A percentile compares a stretch with the other conserved stretches of the same genome.
Evolutionary conservation across 2,888 invertebrate genomes (phyloP).

Genomic region (Tetheella fluctuosa): DNA sequence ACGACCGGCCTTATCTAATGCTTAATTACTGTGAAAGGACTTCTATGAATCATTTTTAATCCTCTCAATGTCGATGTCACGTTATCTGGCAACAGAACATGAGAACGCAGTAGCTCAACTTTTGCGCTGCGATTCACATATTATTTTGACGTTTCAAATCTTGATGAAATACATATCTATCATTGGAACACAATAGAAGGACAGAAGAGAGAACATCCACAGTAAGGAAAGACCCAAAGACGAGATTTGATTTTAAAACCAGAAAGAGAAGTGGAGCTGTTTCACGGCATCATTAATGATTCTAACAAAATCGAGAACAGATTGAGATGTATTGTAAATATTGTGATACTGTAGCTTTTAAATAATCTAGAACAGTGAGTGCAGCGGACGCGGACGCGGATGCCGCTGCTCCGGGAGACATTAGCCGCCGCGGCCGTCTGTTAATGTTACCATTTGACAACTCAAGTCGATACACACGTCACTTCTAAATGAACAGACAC

Average conservation of each 20-base stretch:
- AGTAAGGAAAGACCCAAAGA: too few species aligned
- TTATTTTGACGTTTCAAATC: background rate
- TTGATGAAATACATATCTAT: too few species aligned
- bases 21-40: slow-evolving; percentile 50
- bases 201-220: too few species aligned
- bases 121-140: background rate
- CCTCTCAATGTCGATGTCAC: slow-evolving; percentile 13
- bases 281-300: too few species aligned
- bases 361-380: background rate
- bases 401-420: background rate
- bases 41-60: slow-evolving; percentile 27
- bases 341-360: background rate
- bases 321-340: background rate
- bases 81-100: background rate
- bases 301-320: too few species aligned
- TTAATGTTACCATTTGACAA: slow-evolving; percentile 12
- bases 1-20: slow-evolving; percentile 43
- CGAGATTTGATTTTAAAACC: too few species aligned
- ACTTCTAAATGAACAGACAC: slow-evolving; percentile 5
- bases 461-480: slow-evolving; percentile 6
- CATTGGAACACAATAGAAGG: too few species aligned
- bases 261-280: too few species aligned
- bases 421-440: slow-evolving; percentile 9
- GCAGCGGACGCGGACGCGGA: background rate
- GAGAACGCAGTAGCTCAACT: background rate